A percentile compares a stretch with the other conserved stretches of the same genome.
Evolutionary conservation across 2,888 invertebrate genomes (phyloP).

Genomic region (Sesamia inferens): DNA sequence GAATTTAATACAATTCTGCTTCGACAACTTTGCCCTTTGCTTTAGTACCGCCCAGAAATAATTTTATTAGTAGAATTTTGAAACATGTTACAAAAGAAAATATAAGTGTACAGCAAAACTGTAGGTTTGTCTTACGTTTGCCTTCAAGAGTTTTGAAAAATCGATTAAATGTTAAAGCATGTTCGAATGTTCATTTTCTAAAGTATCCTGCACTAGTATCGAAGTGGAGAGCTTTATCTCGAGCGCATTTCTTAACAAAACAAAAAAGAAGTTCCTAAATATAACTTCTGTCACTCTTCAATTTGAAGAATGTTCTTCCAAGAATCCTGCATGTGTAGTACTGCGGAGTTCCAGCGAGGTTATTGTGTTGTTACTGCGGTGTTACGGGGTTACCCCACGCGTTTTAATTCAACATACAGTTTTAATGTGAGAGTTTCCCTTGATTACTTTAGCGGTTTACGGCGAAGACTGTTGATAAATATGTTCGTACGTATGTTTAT

Average conservation of each 20-base stretch:
- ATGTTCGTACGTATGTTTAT: conserved; percentile 21
- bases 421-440: conserved; percentile 57
- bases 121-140: not conserved
- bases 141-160: not conserved
- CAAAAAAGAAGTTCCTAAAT: too few relatives aligned
- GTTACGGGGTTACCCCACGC: conserved; percentile 28
- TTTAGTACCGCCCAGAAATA: conserved; percentile 49
- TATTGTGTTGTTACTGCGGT: not conserved
- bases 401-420: conserved; percentile 51
- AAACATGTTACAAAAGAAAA: conserved; percentile 18
- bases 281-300: conserved; percentile 11
- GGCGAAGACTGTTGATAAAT: not conserved
- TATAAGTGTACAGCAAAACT: conserved; percentile 13
- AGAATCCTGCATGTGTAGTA: too few relatives aligned
- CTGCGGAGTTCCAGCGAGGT: too few relatives aligned
- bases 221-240: too few relatives aligned
- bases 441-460: conserved; percentile 51
- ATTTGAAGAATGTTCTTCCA: too few relatives aligned
- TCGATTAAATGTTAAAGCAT: not conserved
- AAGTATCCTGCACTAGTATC: too few relatives aligned
- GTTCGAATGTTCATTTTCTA: not conserved
- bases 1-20: conserved; percentile 58
- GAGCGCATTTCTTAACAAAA: too few relatives aligned
- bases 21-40: conserved; percentile 55
- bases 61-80: conserved; percentile 50